Percentiles rank a stretch among this genome's conserved stretches.
phyloP scores from a whole-genome alignment of 2,888 invertebrate species.

The Cloeon dipterum region DNA sequence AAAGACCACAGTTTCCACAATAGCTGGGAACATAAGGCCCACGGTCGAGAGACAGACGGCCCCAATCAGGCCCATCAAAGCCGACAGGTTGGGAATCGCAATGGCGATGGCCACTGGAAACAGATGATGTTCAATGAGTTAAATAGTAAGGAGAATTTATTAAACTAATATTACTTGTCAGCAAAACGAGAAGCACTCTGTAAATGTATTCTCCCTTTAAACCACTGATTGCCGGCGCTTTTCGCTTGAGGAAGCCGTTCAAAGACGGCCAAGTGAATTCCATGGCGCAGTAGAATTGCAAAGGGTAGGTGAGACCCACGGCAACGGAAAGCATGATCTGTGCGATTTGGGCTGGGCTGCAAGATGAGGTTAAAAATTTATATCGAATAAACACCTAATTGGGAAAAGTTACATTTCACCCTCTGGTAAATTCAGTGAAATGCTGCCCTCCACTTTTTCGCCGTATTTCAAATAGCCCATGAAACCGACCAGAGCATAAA shows the following conservation, averaged over 20 bases:
- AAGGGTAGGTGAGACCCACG: conserved; percentile 83
- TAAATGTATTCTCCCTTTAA: conserved; percentile 50
- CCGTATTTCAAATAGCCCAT: conserved; percentile 84
- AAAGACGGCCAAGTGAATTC: conserved; percentile 83
- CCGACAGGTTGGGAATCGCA: conserved; percentile 67
- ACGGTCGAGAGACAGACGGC: conserved; percentile 79
- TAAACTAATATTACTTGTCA: conserved; percentile 25
- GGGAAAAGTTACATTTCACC: conserved; percentile 33
- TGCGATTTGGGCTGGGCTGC: conserved; percentile 53
- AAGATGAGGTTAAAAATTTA: too few species aligned
- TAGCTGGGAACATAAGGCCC: conserved; percentile 75
- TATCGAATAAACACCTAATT: background rate
- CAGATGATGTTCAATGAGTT: too few species aligned
- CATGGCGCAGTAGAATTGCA: conserved; percentile 96
- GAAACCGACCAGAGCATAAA: conserved; percentile 79
- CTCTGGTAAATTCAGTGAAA: conserved; percentile 69
- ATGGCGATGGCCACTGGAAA: conserved; percentile 45
- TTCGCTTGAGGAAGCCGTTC: conserved; percentile 40
- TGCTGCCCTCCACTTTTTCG: conserved; percentile 43
- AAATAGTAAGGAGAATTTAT: too few species aligned
- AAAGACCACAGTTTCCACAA: conserved; percentile 70
- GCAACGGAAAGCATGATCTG: conserved; percentile 69
- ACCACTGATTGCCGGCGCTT: conserved; percentile 19
- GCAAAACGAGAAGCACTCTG: conserved; percentile 39
- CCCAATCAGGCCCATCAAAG: conserved; percentile 85